Percentiles rank a stretch among this genome's conserved stretches.
These are phyloP conservation scores for Sepioteuthis lessoniana DNA, from an alignment of 2,888 invertebrate species.

Conservation along the genomic window DNA sequence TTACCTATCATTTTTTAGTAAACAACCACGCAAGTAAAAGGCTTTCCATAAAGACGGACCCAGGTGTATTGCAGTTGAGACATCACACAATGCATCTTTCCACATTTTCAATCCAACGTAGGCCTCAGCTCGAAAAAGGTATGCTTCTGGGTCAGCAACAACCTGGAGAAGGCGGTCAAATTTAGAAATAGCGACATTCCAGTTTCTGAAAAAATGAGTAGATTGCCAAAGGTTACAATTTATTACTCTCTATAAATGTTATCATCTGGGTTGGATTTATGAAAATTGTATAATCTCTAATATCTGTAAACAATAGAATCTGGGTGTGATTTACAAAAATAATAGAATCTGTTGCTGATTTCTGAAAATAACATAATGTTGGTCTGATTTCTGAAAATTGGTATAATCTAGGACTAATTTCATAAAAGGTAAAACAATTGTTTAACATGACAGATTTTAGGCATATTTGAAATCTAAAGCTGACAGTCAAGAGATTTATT, in stretches of 20 bases:
- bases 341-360: too few species aligned
- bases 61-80: constrained; percentile 74
- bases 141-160: constrained; percentile 64
- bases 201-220: constrained; percentile 55
- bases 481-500: too few species aligned
- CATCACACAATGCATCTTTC: constrained; percentile 72
- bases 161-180: constrained; percentile 73
- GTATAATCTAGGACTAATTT: too few species aligned
- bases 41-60: constrained; percentile 73
- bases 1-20: constrained; percentile 66
- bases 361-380: too few species aligned
- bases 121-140: constrained; percentile 71
- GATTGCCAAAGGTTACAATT: not conserved
- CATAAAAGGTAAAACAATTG: too few species aligned
- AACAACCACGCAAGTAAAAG: constrained; percentile 73
- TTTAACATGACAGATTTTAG: too few species aligned
- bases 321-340: too few species aligned
- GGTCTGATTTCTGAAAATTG: too few species aligned
- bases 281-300: too few species aligned
- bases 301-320: too few species aligned
- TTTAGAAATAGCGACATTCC: constrained; percentile 73
- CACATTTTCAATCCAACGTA: constrained; percentile 70
- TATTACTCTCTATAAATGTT: not conserved
- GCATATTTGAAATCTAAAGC: too few species aligned
- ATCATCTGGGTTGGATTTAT: not conserved